These are phyloP conservation scores for Raja brachyura DNA, from an alignment of 2,113 vertebrate species.

Conservation along the genomic window DNA sequence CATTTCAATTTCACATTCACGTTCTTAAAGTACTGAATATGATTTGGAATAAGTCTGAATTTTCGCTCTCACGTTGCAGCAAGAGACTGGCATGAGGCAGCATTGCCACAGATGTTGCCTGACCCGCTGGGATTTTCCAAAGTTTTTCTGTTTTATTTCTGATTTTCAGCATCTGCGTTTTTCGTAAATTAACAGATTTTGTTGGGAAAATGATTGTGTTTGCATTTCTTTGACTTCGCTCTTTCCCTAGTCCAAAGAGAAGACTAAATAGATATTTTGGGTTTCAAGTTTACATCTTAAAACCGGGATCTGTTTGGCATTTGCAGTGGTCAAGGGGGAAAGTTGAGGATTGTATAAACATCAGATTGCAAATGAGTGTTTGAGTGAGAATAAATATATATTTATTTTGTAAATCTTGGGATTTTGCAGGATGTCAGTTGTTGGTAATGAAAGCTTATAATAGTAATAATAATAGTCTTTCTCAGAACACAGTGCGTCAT, in stretches of 20 bases:
- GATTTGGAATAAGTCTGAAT: background rate
- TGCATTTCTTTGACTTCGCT: background rate
- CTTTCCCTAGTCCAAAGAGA: background rate
- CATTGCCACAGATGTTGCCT: too few species aligned
- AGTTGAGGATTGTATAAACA: too few species aligned
- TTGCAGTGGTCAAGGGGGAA: background rate
- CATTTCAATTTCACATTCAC: background rate
- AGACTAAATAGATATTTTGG: background rate
- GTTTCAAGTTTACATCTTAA: background rate
- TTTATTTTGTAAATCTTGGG: background rate
- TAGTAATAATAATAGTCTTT: slow-evolving; percentile 9
- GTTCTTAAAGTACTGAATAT: background rate
- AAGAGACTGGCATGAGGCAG: background rate
- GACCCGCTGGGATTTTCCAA: too few species aligned
- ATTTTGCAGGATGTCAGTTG: background rate
- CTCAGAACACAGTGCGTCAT: background rate
- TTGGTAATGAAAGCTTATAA: background rate
- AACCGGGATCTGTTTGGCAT: background rate
- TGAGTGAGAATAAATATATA: background rate
- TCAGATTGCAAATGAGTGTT: background rate
- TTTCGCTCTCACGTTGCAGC: background rate
- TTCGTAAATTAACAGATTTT: background rate
- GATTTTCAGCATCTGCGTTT: too few species aligned
- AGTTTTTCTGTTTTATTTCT: too few species aligned
- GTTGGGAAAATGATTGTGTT: background rate